Conservation (phyloP, 2,888 invertebrate species). For the Portevinia maculata region DNA sequence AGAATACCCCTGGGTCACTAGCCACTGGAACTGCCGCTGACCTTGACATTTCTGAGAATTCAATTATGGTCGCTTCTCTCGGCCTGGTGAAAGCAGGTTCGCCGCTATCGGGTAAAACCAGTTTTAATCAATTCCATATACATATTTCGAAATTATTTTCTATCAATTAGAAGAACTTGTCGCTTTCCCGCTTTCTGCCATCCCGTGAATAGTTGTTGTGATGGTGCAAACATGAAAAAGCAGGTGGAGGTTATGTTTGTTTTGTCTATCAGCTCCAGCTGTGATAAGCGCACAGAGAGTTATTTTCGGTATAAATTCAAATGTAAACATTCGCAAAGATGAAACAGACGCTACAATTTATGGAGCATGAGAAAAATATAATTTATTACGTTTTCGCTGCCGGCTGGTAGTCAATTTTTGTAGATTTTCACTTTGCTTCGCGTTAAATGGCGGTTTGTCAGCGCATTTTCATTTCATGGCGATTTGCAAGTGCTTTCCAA, state of each 20-base stretch:
- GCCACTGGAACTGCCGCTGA: constrained; percentile 20
- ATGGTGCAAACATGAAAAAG: constrained; percentile 24
- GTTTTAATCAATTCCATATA: constrained; percentile 4
- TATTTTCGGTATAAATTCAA: constrained; percentile 4
- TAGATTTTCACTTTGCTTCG: constrained; percentile 29
- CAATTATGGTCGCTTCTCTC: too few species aligned
- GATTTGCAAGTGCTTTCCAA: too few species aligned
- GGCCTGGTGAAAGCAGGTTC: constrained; percentile 15
- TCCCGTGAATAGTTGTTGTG: constrained; percentile 14
- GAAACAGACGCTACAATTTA: constrained; percentile 15
- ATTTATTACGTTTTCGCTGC: constrained; percentile 28
- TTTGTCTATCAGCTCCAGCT: neutral
- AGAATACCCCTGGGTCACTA: constrained; percentile 23
- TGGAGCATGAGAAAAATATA: constrained; percentile 31
- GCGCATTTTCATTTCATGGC: too few species aligned
- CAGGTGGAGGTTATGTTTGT: constrained; percentile 7
- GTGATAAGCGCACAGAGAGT: constrained; percentile 25
- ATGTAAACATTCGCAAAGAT: constrained; percentile 24
- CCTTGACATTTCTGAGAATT: constrained; percentile 57
- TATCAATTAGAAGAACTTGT: constrained; percentile 20
- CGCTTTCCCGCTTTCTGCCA: neutral
- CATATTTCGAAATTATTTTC: neutral
- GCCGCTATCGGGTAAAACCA: constrained; percentile 8
- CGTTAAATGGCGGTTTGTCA: too few species aligned
- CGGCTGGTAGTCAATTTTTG: neutral